These are phyloP conservation scores for Struthidea cinerea DNA, from an alignment of 2,113 vertebrate genomes.

Conservation along the genomic window DNA sequence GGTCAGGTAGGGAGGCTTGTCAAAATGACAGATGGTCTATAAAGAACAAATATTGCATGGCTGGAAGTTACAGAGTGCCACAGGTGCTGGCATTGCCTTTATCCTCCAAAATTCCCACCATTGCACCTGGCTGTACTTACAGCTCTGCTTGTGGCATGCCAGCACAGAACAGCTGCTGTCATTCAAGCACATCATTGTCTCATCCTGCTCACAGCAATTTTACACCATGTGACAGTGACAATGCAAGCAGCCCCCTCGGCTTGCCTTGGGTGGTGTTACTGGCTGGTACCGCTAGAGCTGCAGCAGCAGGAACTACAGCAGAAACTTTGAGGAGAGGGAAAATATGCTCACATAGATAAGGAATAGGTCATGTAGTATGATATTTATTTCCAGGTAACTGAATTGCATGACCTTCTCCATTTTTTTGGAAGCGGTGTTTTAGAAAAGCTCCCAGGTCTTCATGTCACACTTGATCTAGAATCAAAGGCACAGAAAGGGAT, in stretches of 20 bases:
- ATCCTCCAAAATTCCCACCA: background rate
- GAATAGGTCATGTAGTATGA: background rate
- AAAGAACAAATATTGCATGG: background rate
- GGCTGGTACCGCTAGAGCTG: background rate
- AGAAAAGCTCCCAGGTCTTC: background rate
- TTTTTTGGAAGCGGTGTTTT: background rate
- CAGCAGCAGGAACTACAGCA: background rate
- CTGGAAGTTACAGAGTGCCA: conserved; percentile 8
- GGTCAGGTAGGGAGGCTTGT: background rate
- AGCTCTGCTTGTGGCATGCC: conserved; percentile 9
- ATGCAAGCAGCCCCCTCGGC: background rate
- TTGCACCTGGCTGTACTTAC: conserved; percentile 33
- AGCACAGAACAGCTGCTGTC: background rate
- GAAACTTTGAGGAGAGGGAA: conserved; percentile 7
- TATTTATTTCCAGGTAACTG: background rate
- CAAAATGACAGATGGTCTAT: conserved; percentile 29
- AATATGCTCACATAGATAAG: background rate
- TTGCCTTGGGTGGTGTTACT: background rate
- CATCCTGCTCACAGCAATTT: conserved; percentile 4
- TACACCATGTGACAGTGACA: background rate
- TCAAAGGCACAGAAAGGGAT: background rate
- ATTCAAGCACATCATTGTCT: conserved; percentile 15
- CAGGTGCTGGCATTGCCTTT: conserved; percentile 5
- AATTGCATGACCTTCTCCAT: background rate
- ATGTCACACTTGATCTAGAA: background rate